Evolutionary conservation across 2,113 vertebrate genomes (phyloP).

Genomic region (Lota lota): DNA sequence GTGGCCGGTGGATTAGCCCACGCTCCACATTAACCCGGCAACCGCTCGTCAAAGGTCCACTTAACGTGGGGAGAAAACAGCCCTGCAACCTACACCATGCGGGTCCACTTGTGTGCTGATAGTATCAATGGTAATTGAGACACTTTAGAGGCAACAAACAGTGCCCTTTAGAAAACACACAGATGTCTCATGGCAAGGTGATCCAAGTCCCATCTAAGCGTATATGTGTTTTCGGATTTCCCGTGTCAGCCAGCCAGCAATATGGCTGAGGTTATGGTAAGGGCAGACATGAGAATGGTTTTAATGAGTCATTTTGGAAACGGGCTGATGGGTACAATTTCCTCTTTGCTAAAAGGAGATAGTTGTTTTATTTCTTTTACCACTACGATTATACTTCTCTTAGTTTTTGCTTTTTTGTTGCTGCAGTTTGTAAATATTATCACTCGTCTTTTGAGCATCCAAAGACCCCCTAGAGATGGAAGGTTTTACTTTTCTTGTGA

Average conservation of each 20-base stretch:
- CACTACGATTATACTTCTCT: too few relatives aligned
- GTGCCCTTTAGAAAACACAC: slow-evolving; percentile 38
- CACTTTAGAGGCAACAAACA: slow-evolving; percentile 49
- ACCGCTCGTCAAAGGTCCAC: slow-evolving; percentile 57
- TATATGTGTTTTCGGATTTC: background rate
- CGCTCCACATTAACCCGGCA: slow-evolving; percentile 66
- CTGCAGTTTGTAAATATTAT: slow-evolving; percentile 4
- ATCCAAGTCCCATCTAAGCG: slow-evolving; percentile 30
- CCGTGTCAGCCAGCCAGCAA: background rate
- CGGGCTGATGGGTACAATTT: too few relatives aligned
- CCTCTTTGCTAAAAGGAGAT: too few relatives aligned
- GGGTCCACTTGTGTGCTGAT: slow-evolving; percentile 52
- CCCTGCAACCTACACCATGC: slow-evolving; percentile 33
- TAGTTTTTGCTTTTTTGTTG: too few relatives aligned
- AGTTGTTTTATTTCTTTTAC: too few relatives aligned
- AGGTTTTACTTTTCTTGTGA: slow-evolving; percentile 6
- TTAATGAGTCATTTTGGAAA: too few relatives aligned
- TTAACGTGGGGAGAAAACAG: slow-evolving; percentile 43
- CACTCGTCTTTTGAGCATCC: background rate
- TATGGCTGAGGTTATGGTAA: background rate
- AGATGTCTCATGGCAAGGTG: slow-evolving; percentile 25
- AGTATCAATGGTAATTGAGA: slow-evolving; percentile 63
- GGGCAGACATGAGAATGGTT: too few relatives aligned
- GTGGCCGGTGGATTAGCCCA: slow-evolving; percentile 71
- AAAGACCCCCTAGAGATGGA: background rate